These are phyloP conservation scores for Agriopis aurantiaria DNA, from an alignment of 2,888 invertebrate genomes.

Conservation along the genomic window DNA sequence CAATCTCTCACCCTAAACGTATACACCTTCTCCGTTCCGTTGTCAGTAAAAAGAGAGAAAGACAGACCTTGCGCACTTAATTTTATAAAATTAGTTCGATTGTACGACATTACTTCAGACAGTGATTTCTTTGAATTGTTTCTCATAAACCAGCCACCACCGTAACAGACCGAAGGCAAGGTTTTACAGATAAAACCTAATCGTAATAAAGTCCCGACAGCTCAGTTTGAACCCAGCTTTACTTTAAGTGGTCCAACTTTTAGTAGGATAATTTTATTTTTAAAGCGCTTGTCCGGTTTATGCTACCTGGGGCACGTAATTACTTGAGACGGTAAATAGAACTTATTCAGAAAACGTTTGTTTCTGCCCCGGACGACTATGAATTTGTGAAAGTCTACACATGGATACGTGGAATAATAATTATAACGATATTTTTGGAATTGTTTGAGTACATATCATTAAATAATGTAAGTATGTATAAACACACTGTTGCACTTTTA, in stretches of 20 bases:
- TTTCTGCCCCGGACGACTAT: constrained; percentile 9
- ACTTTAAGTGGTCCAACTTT: constrained; percentile 58
- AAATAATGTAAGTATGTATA: too few species aligned
- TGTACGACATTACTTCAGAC: too few species aligned
- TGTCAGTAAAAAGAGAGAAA: too few species aligned
- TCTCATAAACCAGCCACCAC: background rate
- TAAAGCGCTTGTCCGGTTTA: constrained; percentile 46
- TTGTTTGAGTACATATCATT: too few species aligned
- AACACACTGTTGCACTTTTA: too few species aligned
- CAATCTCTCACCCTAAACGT: too few species aligned
- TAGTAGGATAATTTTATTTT: constrained; percentile 60
- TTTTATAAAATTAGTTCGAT: too few species aligned
- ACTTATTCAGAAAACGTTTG: constrained; percentile 19
- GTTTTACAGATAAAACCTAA: background rate
- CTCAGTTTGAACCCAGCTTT: constrained; percentile 10
- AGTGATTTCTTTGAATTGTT: background rate
- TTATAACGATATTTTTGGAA: background rate
- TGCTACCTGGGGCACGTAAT: constrained; percentile 29
- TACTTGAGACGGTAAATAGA: constrained; percentile 38
- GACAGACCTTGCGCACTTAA: too few species aligned
- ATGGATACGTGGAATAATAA: background rate
- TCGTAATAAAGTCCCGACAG: background rate
- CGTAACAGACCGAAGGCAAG: background rate
- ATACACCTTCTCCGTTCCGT: too few species aligned
- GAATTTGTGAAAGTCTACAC: background rate